phyloP scores from a whole-genome alignment of 2,888 invertebrate species.

The Lordiphosa fenestrarum region DNA sequence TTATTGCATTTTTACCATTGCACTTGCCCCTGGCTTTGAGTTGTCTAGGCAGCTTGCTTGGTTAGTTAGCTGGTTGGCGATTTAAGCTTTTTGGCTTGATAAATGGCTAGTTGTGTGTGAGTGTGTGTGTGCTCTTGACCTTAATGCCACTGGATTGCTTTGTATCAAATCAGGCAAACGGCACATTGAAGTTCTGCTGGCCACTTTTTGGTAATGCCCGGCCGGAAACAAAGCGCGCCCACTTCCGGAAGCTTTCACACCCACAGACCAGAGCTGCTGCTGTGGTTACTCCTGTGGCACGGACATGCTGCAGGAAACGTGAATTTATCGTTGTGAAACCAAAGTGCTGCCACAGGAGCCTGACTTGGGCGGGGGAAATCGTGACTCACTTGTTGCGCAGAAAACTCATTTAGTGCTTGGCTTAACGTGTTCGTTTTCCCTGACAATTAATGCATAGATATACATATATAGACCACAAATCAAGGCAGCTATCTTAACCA shows the following conservation, averaged over 20 bases:
- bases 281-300: constrained; percentile 42
- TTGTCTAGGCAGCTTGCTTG: constrained; percentile 37
- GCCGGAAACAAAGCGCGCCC: constrained; percentile 59
- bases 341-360: constrained; percentile 42
- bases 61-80: constrained; percentile 34
- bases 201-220: constrained; percentile 26
- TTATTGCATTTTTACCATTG: constrained; percentile 54
- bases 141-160: constrained; percentile 50
- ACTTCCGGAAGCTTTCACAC: constrained; percentile 62
- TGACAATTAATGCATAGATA: constrained; percentile 30
- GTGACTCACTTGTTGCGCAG: constrained; percentile 62
- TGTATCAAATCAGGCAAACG: constrained; percentile 31
- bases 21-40: constrained; percentile 75
- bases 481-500: constrained; percentile 25
- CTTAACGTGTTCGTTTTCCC: constrained; percentile 8
- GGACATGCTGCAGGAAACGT: constrained; percentile 66
- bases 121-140: constrained; percentile 55
- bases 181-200: constrained; percentile 27
- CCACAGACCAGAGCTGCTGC: constrained; percentile 28
- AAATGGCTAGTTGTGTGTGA: constrained; percentile 31
- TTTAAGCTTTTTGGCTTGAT: constrained; percentile 53
- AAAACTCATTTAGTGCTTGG: constrained; percentile 35
- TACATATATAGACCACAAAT: constrained; percentile 8
- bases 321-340: constrained; percentile 65
- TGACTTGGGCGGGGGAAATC: no score